A percentile compares a stretch with the other conserved stretches of the same genome.
These are phyloP conservation scores for Porites lutea DNA, from an alignment of 64 coral and sea anemone genomes.

Conservation along the genomic window DNA sequence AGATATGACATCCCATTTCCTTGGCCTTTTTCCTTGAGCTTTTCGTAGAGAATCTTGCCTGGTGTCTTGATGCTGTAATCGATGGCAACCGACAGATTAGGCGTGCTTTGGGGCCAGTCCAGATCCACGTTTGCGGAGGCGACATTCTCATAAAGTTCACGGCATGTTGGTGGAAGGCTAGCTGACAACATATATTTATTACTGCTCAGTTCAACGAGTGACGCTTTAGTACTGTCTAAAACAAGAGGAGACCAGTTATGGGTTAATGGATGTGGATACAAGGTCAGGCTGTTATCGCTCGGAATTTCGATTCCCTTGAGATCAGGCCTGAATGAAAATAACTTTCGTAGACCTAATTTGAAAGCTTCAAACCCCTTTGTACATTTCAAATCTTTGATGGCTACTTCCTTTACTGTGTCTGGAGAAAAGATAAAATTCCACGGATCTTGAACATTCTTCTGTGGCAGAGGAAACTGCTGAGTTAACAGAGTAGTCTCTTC, in stretches of 20 bases:
- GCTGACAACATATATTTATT: slow-evolving; percentile 20
- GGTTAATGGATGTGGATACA: slow-evolving; percentile 26
- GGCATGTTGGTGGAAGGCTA: slow-evolving; percentile 42
- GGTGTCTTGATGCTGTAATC: slow-evolving; percentile 42
- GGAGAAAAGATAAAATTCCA: slow-evolving; percentile 30
- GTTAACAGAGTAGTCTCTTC: slow-evolving; percentile 16
- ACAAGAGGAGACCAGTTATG: slow-evolving; percentile 17
- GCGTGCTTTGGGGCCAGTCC: neutral
- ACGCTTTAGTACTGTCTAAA: slow-evolving; percentile 33
- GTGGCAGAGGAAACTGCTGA: neutral
- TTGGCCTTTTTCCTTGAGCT: slow-evolving; percentile 32
- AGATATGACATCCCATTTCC: slow-evolving; percentile 16
- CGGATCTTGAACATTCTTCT: neutral
- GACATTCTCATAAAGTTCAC: slow-evolving; percentile 33
- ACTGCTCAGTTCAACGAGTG: neutral
- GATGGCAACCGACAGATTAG: slow-evolving; percentile 42
- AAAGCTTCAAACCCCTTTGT: neutral
- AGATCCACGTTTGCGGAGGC: neutral
- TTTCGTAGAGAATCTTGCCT: slow-evolving; percentile 27
- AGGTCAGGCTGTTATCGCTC: neutral
- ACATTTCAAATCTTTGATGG: neutral
- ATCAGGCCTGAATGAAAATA: neutral
- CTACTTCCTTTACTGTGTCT: neutral
- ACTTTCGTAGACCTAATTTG: neutral
- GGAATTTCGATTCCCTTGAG: neutral